Evolutionary conservation across 2,888 invertebrate genomes (phyloP).

Genomic region (Melangyna quadrimaculata): DNA sequence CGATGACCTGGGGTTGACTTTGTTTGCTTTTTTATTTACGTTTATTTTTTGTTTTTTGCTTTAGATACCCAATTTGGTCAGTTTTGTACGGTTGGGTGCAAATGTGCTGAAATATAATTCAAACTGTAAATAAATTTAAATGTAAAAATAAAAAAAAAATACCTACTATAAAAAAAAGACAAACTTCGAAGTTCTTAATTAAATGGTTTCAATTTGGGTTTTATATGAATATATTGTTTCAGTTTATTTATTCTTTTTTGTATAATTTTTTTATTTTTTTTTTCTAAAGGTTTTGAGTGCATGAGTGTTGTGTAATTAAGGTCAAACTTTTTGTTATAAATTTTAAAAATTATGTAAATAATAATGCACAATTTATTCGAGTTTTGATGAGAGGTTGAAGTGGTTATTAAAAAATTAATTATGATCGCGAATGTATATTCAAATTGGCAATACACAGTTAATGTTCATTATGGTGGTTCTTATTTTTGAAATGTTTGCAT

Average conservation of each 20-base stretch:
- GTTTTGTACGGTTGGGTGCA: conserved; percentile 49
- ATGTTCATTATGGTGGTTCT: too few species aligned
- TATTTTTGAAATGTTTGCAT: background rate
- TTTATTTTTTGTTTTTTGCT: background rate
- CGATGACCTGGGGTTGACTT: conserved; percentile 30
- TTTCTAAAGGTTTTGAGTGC: background rate
- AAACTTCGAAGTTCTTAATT: conserved; percentile 5
- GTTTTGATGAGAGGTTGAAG: background rate
- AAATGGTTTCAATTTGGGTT: conserved; percentile 28
- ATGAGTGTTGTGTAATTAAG: conserved; percentile 1
- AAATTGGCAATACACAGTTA: background rate
- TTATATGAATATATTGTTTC: conserved; percentile 2
- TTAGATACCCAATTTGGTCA: conserved; percentile 15
- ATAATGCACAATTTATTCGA: background rate
- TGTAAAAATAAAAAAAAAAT: too few species aligned
- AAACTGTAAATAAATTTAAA: conserved; percentile 10
- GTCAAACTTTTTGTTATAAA: background rate
- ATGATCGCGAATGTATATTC: background rate
- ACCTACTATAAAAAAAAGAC: background rate
- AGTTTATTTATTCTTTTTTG: background rate
- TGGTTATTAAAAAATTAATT: background rate
- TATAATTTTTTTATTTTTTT: too few species aligned
- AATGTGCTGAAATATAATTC: conserved; percentile 59
- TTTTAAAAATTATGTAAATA: background rate
- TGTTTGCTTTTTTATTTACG: conserved; percentile 31